A percentile compares a stretch with the other conserved stretches of the same genome.
Evolutionary conservation across 2,888 invertebrate genomes (phyloP).

Genomic region (Nemotelus nigrinus): DNA sequence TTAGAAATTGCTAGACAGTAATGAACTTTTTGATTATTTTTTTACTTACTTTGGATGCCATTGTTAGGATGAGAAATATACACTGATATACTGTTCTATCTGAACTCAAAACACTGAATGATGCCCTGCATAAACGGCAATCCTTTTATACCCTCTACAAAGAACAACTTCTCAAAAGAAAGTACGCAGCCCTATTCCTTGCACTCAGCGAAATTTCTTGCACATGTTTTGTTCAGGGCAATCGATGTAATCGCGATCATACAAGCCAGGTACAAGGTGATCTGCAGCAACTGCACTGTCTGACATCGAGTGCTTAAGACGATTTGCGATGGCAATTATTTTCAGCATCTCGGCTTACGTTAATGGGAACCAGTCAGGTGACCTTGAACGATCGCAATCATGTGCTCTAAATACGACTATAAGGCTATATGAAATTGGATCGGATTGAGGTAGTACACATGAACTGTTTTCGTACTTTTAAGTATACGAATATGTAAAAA

Average conservation of each 20-base stretch:
- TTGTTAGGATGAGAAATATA: conserved; percentile 7
- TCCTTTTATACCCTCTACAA: conserved; percentile 33
- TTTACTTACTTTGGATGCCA: conserved; percentile 34
- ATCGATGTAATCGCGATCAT: conserved; percentile 21
- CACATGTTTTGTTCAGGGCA: background rate
- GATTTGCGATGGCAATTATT: conserved; percentile 34
- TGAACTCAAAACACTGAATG: conserved; percentile 36
- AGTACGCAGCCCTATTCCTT: background rate
- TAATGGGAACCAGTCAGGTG: conserved; percentile 33
- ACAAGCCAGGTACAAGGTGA: conserved; percentile 23
- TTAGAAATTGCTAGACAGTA: background rate
- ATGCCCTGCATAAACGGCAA: background rate
- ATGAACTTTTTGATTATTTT: background rate
- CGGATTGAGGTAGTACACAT: background rate
- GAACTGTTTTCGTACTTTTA: too few species aligned
- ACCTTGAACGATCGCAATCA: conserved; percentile 41
- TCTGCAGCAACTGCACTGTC: background rate
- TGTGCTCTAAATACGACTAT: background rate
- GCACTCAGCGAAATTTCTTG: background rate
- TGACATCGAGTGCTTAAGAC: conserved; percentile 13
- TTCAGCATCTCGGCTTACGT: background rate
- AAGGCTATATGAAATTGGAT: conserved; percentile 4
- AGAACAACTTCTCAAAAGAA: conserved; percentile 1
- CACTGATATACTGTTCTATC: conserved; percentile 2
- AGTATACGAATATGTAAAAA: too few species aligned